Evolutionary conservation across 1,140 invertebrate species (phyloP).

Genomic region (Drosophila equinoxialis): DNA sequence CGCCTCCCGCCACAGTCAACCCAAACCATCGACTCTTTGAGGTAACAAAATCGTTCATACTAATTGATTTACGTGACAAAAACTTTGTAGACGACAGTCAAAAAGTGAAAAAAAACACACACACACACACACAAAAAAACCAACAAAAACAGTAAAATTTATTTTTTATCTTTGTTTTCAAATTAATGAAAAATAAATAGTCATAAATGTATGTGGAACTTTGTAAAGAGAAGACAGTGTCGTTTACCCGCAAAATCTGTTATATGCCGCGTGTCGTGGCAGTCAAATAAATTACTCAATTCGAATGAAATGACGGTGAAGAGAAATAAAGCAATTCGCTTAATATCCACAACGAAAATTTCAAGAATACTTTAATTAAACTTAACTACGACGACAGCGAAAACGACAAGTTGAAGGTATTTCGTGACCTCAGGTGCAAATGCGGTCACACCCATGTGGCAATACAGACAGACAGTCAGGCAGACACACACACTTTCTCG

Average conservation of each 20-base stretch:
- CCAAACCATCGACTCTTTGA: neutral
- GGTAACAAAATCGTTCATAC: conserved; percentile 10
- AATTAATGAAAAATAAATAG: conserved; percentile 59
- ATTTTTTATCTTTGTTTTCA: neutral
- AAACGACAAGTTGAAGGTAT: conserved; percentile 26
- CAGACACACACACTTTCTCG: neutral
- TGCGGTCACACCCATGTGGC: conserved; percentile 64
- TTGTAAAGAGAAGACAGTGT: neutral
- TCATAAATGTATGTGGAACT: conserved; percentile 1
- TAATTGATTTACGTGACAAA: conserved; percentile 78
- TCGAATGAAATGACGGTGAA: conserved; percentile 15
- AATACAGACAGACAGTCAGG: conserved; percentile 32
- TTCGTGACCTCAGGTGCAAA: conserved; percentile 71
- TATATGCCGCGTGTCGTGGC: neutral
- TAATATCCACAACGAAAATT: conserved; percentile 66
- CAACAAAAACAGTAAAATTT: neutral
- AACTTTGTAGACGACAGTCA: conserved; percentile 64
- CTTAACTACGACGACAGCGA: conserved; percentile 40
- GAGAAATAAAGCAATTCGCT: conserved; percentile 40
- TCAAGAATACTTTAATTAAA: conserved; percentile 77
- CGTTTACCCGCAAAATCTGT: neutral
- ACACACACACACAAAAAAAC: too few species aligned
- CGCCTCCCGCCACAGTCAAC: neutral
- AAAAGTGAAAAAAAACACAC: conserved; percentile 8
- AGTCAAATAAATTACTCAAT: conserved; percentile 64